Conservation (phyloP, 2,888 invertebrate species). For the Tenthredo livida region DNA sequence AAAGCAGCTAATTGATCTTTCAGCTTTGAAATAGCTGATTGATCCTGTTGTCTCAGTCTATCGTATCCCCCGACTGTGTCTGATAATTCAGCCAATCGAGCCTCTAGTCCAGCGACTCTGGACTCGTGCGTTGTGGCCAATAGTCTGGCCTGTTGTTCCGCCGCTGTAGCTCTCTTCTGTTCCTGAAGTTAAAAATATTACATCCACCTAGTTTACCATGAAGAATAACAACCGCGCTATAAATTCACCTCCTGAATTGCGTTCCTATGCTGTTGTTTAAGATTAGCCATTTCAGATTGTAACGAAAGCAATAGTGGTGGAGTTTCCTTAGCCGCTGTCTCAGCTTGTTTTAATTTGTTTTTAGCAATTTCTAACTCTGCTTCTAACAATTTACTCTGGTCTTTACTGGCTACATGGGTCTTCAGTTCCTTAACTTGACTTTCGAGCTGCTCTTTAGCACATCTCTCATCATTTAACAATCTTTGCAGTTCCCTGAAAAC, state of each 20-base stretch:
- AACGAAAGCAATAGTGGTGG: constrained; percentile 84
- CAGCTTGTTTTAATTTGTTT: constrained; percentile 83
- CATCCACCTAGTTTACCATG: not conserved
- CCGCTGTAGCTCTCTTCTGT: constrained; percentile 85
- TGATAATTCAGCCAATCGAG: constrained; percentile 88
- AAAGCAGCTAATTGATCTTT: constrained; percentile 78
- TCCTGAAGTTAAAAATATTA: constrained; percentile 78
- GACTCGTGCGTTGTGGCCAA: constrained; percentile 87
- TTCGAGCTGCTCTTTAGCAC: constrained; percentile 87
- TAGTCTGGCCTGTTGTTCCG: constrained; percentile 86
- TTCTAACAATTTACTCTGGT: constrained; percentile 79
- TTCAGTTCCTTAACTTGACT: constrained; percentile 81
- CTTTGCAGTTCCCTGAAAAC: constrained; percentile 87
- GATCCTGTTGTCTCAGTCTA: constrained; percentile 85
- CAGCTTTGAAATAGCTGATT: constrained; percentile 85
- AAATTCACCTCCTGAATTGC: constrained; percentile 83
- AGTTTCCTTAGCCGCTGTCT: constrained; percentile 82
- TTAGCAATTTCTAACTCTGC: constrained; percentile 84
- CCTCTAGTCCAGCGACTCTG: constrained; percentile 88
- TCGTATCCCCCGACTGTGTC: constrained; percentile 90
- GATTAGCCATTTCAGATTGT: constrained; percentile 86
- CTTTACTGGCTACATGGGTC: constrained; percentile 77
- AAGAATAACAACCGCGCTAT: not conserved
- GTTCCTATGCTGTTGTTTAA: constrained; percentile 87
- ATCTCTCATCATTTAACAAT: constrained; percentile 87